Evolutionary conservation across 2,797 vertebrate species (phyloP), one percentile per base, ranked within the genome.

Genomic region (Bradypus variegatus): DNA sequence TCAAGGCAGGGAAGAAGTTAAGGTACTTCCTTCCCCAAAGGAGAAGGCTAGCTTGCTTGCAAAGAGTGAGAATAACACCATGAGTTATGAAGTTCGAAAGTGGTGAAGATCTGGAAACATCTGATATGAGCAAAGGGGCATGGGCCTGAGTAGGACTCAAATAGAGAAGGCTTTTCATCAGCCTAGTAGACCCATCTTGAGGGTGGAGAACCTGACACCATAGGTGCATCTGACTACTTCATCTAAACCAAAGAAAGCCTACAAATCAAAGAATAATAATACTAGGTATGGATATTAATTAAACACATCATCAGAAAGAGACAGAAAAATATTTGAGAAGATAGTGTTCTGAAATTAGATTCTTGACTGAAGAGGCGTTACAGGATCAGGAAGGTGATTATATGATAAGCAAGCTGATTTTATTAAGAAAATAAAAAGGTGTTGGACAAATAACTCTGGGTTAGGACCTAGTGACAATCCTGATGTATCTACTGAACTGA

Each of bases 391-490:
- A 85, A 87, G 62, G 41, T 41, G 76, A 55, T 55, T 73, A 36
- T 64, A 53, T 78, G 50, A 72, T 41, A 86, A 67, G 45, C 36
- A 77, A 64, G 10, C n/a, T 65, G 27, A 60, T 78, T 89, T 88
- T 78, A 19, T 55, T 41, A 67, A 41, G 36, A 83, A 90, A 92
- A 86, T 73, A 69, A 70, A 58, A 72, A 33, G 36, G 16, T 29
- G 25, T 38, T 70, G 60, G 65, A 79, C 69, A 93, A 88, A 78
- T 81, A 93, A 48, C 50, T 95, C 58, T 88, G 38, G 41, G 23
- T n/a, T 55, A 31, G 55, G 38, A 79, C 60, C 58, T 55, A 69
- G 16, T 58, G 50, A 91, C 3, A 75, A 15, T 86, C 7, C 29
- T 86, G 48, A 31, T 88, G 29, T 58, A 89, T 29, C 31, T 91